Evolutionary conservation across 2,888 invertebrate species (phyloP).

Genomic region (Zygogramma bicolorata): DNA sequence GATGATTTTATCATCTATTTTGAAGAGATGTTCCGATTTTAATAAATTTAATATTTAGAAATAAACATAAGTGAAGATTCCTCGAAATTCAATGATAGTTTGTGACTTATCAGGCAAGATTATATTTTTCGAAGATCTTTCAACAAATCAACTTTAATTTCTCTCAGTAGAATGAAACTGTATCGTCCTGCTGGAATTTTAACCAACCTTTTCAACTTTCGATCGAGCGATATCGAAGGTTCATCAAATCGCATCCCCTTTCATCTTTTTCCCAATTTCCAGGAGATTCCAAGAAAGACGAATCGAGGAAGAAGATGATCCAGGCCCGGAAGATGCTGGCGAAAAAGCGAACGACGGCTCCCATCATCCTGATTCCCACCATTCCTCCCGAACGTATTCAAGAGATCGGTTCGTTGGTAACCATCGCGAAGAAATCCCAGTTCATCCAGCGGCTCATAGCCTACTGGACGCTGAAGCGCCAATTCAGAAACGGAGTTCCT

Average conservation of each 20-base stretch:
- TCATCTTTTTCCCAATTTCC: not conserved
- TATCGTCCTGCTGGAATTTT: no score
- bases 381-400: conserved; percentile 90
- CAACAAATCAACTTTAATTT: no score
- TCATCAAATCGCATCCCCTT: not conserved
- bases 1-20: no score
- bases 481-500: conserved; percentile 95
- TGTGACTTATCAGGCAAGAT: no score
- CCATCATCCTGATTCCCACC: conserved; percentile 93
- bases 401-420: conserved; percentile 86
- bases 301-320: conserved; percentile 85
- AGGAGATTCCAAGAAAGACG: conserved; percentile 69
- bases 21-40: no score
- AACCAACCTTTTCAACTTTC: no score
- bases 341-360: conserved; percentile 89
- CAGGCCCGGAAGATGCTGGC: conserved; percentile 89
- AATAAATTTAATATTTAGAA: no score
- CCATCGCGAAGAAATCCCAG: conserved; percentile 79
- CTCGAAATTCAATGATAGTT: no score
- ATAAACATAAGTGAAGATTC: no score
- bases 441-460: conserved; percentile 91
- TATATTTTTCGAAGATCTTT: no score
- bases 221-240: not conserved
- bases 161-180: no score
- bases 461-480: conserved; percentile 97